These are phyloP conservation scores for Conus ventricosus DNA, from an alignment of 1,140 invertebrate species.

Conservation along the genomic window DNA sequence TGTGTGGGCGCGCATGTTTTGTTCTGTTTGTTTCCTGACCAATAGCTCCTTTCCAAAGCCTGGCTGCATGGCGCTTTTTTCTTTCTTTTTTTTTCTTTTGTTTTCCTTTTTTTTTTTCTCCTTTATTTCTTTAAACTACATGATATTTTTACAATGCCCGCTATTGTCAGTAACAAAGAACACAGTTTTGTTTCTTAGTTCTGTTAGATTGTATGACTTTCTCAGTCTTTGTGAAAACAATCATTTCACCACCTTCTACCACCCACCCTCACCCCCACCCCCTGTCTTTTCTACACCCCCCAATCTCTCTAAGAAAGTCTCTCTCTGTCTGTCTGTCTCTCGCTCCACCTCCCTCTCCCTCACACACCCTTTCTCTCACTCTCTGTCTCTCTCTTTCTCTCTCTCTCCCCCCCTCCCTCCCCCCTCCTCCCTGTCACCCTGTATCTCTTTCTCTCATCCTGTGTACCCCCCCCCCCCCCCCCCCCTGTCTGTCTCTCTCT, in stretches of 20 bases:
- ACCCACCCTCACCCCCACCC: neutral
- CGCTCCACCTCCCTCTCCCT: neutral
- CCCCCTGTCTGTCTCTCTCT: too few species aligned
- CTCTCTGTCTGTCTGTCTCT: conserved; percentile 7
- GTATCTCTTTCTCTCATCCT: neutral
- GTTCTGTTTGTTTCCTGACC: neutral
- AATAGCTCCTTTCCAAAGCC: neutral
- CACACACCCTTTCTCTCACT: neutral
- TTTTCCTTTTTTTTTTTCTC: neutral
- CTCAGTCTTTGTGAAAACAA: neutral
- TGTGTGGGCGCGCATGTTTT: neutral
- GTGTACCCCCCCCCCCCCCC: too few species aligned
- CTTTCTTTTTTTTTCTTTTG: conserved; percentile 11
- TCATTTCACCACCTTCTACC: neutral
- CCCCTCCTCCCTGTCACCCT: neutral
- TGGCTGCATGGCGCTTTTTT: neutral
- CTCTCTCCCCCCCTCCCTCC: neutral
- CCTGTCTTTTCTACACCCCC: neutral
- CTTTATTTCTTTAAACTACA: neutral
- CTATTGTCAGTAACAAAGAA: neutral
- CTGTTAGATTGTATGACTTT: neutral
- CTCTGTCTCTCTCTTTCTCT: neutral
- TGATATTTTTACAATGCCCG: too few species aligned
- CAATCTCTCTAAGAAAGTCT: neutral
- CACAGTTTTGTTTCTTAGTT: neutral